phyloP scores from a whole-genome alignment of 2,113 vertebrate species.

The Phoenicopterus ruber region DNA sequence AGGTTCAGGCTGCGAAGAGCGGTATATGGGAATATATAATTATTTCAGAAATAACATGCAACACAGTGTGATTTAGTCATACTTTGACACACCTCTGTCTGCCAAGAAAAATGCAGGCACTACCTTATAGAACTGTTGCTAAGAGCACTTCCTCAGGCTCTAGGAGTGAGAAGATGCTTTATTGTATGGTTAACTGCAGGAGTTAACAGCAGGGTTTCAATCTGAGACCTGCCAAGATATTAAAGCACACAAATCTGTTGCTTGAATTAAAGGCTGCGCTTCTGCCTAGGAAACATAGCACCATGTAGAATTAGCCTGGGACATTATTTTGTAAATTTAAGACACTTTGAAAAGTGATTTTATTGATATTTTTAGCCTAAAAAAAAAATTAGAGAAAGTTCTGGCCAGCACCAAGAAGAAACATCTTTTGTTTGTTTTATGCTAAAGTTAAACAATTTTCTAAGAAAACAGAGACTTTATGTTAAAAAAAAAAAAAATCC shows the following conservation, averaged over 20 bases:
- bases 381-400: neutral
- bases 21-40: neutral
- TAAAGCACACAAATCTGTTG: constrained; percentile 1
- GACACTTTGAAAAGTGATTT: neutral
- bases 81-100: constrained; percentile 56
- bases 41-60: constrained; percentile 42
- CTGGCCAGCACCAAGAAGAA: neutral
- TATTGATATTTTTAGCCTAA: neutral
- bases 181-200: constrained; percentile 35
- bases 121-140: constrained; percentile 34
- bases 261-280: neutral
- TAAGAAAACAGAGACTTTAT: neutral
- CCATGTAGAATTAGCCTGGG: neutral
- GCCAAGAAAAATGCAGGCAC: constrained; percentile 58
- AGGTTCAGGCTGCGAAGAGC: neutral
- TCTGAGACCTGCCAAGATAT: constrained; percentile 24
- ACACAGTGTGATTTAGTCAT: constrained; percentile 46
- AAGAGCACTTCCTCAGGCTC: constrained; percentile 35
- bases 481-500: neutral
- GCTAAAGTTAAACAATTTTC: neutral
- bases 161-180: constrained; percentile 28
- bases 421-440: neutral
- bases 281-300: neutral
- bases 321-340: neutral
- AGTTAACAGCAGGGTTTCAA: constrained; percentile 45